phyloP scores from a whole-genome alignment of 1,140 invertebrate genomes.

The Lordiphosa clarofinis region DNA sequence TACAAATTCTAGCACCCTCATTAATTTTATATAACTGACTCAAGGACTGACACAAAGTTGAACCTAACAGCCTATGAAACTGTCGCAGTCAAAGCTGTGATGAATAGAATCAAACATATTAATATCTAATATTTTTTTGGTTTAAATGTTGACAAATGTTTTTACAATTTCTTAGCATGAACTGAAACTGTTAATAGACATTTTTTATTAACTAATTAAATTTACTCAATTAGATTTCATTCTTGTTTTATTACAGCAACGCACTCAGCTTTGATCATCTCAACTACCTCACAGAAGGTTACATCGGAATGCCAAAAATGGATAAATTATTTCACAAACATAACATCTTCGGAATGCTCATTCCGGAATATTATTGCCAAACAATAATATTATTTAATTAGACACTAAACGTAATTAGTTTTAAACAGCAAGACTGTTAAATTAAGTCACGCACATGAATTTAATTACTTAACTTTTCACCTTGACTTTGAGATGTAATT shows the following conservation, averaged over 20 bases:
- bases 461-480: too few species aligned
- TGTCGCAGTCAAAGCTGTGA: too few species aligned
- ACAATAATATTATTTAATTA: constrained; percentile 4
- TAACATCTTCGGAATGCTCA: too few species aligned
- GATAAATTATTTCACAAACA: constrained; percentile 1
- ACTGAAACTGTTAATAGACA: constrained; percentile 3
- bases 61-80: too few species aligned
- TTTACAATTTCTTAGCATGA: not conserved
- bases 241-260: constrained; percentile 6
- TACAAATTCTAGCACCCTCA: too few species aligned
- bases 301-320: constrained; percentile 2
- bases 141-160: too few species aligned
- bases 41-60: too few species aligned
- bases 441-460: constrained; percentile 19
- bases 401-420: constrained; percentile 14
- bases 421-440: constrained; percentile 33
- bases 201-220: not conserved
- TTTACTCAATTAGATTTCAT: not conserved
- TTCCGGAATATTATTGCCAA: not conserved
- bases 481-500: too few species aligned
- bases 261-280: not conserved
- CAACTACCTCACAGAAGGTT: constrained; percentile 24
- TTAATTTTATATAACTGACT: too few species aligned
- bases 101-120: too few species aligned
- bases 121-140: too few species aligned